Evolutionary conservation across 2,888 invertebrate genomes (phyloP), one percentile per base, ranked within the genome.

Genomic region (Isoperla grammatica): DNA sequence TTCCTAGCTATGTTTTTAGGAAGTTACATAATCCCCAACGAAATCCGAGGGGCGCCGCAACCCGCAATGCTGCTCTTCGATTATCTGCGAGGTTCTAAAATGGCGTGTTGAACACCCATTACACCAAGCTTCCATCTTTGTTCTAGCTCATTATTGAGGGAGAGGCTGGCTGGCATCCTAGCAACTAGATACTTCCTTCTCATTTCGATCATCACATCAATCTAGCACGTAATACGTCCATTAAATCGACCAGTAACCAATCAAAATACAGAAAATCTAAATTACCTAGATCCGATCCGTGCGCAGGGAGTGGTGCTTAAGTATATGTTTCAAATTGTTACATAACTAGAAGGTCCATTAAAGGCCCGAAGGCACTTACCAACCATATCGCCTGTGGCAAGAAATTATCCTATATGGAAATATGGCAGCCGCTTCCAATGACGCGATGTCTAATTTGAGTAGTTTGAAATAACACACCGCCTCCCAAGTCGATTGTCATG

Each of bases 231-330:
- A 50, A 56, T 49, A 48, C 54, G 46, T 20, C 59, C 45, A 59
- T 59, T 54, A 59, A 54, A 42, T 48, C 54, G 22, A 53, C 20
- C 54, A 59, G 45, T 43, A 59, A 54, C 59, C 59, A 59, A 59
- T 59, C 59, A 59, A 45, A 29, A 54, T 29, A 35, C 17, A 54
- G 54, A 40, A 53, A 39, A 15, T 12, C 37, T 37, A 53, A 53
- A 53, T 53, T 53, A 37, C 53, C 19, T 9, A 20, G 17, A 53
- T 53, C 13, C 53, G 37, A 53, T 53, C 37, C 53, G 53, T 53
- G 53, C 35, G 39, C 12, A 39, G 53, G 53, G 53, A 53, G 53
- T 53, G 53, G 53, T 53, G 17, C 45, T 17, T 45, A 45, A 45
- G 45, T 45, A 45, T 45, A 45, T 45, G 19, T 45, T 40, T 13